These are phyloP conservation scores for Trigoniulus corallinus DNA, from an alignment of 1,140 invertebrate species.

Conservation along the genomic window DNA sequence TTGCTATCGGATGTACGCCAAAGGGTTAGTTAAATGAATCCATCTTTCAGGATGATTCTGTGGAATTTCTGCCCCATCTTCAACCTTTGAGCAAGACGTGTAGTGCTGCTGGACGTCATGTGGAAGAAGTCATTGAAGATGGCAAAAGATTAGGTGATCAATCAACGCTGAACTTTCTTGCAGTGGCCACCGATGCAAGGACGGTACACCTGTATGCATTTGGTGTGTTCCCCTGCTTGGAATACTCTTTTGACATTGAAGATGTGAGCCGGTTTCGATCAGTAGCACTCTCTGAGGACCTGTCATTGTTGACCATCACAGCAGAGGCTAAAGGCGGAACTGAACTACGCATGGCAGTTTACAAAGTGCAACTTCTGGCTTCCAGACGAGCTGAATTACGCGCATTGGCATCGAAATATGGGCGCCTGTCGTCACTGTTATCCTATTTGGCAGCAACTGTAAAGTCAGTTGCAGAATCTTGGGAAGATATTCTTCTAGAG, in stretches of 20 bases:
- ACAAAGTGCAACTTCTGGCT: conserved; percentile 30
- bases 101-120: conserved; percentile 15
- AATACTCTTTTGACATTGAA: conserved; percentile 35
- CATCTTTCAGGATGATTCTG: conserved; percentile 26
- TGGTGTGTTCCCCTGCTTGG: conserved; percentile 62
- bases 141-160: conserved; percentile 43
- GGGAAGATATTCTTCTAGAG: conserved; percentile 85
- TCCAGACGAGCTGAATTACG: conserved; percentile 47
- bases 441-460: conserved; percentile 18
- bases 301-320: conserved; percentile 24
- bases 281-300: conserved; percentile 25
- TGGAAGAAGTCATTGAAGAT: conserved; percentile 42
- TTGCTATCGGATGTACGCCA: background rate
- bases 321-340: conserved; percentile 12
- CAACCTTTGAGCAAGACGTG: conserved; percentile 40
- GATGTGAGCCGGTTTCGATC: conserved; percentile 19
- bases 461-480: conserved; percentile 68
- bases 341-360: background rate
- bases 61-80: conserved; percentile 34
- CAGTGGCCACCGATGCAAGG: conserved; percentile 55
- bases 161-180: conserved; percentile 51
- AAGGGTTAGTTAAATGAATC: no score
- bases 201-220: conserved; percentile 58
- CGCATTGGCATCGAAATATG: conserved; percentile 49
- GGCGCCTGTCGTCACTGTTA: conserved; percentile 25